A percentile compares a stretch with the other conserved stretches of the same genome.
These are phyloP conservation scores for Drosophila pectinifera DNA, from an alignment of 1,140 invertebrate genomes.

Conservation along the genomic window DNA sequence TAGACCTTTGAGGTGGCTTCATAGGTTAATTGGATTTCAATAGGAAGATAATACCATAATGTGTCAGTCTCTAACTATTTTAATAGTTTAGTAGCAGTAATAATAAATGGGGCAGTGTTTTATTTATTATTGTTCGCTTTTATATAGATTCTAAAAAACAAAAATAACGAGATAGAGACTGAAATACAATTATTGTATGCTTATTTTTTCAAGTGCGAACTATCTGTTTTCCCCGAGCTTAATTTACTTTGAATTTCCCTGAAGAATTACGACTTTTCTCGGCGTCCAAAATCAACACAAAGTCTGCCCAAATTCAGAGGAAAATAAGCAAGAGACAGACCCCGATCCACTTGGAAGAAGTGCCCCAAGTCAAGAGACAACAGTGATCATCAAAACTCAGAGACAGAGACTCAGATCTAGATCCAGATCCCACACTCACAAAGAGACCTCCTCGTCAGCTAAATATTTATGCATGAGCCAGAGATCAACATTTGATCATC, in stretches of 20 bases:
- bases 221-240: background rate
- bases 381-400: conserved; percentile 2
- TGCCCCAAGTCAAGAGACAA: background rate
- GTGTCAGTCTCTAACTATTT: too few species aligned
- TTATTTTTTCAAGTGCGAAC: background rate
- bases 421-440: conserved; percentile 2
- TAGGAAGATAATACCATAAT: too few species aligned
- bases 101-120: too few species aligned
- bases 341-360: background rate
- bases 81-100: too few species aligned
- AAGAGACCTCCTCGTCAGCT: conserved; percentile 19
- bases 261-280: background rate
- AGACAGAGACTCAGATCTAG: too few species aligned
- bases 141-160: too few species aligned
- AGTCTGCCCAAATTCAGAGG: background rate
- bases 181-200: too few species aligned
- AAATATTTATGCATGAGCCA: conserved; percentile 75
- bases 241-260: background rate
- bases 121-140: too few species aligned
- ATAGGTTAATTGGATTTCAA: too few species aligned
- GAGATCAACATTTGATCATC: conserved; percentile 53
- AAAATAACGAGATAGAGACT: too few species aligned
- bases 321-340: conserved; percentile 1
- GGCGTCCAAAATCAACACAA: background rate
- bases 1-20: background rate